Evolutionary conservation across 2,888 invertebrate species (phyloP), one percentile per base, ranked within the genome.

Genomic region (Theristus sp.): DNA sequence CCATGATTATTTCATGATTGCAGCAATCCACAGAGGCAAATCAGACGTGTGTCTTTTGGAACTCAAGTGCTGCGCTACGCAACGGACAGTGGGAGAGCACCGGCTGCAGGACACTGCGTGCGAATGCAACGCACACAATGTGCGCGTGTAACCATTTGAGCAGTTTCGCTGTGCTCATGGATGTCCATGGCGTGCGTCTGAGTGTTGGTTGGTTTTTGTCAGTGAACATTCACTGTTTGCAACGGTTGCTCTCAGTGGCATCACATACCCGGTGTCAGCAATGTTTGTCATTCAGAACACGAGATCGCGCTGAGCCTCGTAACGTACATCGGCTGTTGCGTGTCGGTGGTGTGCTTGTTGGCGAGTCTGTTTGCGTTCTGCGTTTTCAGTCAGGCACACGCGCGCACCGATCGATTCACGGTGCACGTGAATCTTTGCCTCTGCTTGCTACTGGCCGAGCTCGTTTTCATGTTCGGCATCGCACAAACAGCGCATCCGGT

Each of bases 381-480:
- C 24, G 27, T 26, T 10, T 64, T 63, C 30, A 83, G 83, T 38
- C 61, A 49, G 47, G 59, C 64, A 28, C 25, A 31, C n/a, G n/a
- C 62, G 1, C 46, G 29, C 71, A 73, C 62, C 70, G 90, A 91
- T 75, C 83, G 91, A 65, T 88, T 87, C 62, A 84, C 89, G 60
- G 91, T 93, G 74, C 90, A 91, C 80, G 89, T 89, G 79, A 90
- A 91, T 78, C 81, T 93, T 66, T 90, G 90, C 78, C 80, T 85
- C 64, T 90, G 89, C 72, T 81, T 93, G 61, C 80, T 91, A 68
- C 80, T 90, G 69, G 89, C 89, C 31, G 90, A 91, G 78, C 79
- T 89, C 64, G 80, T 91, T 61, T 89, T 93, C 78, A 80, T 93
- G 71, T 82, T 84, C 67, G 90, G 91, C 62, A 87, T 91, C 70